Conservation (phyloP, 2,797 vertebrate genomes). For the Glyptemys insculpta region DNA sequence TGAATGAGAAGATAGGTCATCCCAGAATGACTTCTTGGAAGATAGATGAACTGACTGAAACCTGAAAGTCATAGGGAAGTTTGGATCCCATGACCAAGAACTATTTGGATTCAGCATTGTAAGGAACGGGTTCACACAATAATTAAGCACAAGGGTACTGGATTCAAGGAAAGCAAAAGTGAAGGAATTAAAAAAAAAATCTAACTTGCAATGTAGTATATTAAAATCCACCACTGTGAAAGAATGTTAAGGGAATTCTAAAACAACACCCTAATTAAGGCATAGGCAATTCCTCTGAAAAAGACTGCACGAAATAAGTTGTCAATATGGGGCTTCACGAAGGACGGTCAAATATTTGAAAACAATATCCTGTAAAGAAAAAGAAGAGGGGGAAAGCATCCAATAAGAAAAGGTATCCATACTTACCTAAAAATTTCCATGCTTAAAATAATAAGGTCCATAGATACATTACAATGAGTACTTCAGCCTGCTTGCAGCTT, state of each 20-base stretch:
- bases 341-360: slow-evolving; percentile 34
- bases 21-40: slow-evolving; percentile 31
- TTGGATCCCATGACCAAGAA: neutral
- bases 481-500: neutral
- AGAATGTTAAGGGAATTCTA: neutral
- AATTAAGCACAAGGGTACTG: neutral
- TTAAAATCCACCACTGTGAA: neutral
- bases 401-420: slow-evolving; percentile 40
- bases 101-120: neutral
- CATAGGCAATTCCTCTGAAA: neutral
- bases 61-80: rapidly evolving
- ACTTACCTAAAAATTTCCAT: slow-evolving; percentile 30
- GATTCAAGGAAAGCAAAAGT: neutral
- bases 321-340: neutral
- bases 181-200: neutral
- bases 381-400: slow-evolving; percentile 25
- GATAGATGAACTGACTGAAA: slow-evolving; percentile 3
- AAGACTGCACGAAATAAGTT: slow-evolving; percentile 43
- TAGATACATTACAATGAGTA: neutral
- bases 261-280: slow-evolving; percentile 5
- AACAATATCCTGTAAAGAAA: neutral
- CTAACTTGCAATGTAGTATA: neutral
- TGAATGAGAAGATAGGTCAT: neutral
- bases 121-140: neutral
- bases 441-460: slow-evolving; percentile 10